Evolutionary conservation across 1,140 invertebrate species (phyloP).

Genomic region (Bombus terrestris): DNA sequence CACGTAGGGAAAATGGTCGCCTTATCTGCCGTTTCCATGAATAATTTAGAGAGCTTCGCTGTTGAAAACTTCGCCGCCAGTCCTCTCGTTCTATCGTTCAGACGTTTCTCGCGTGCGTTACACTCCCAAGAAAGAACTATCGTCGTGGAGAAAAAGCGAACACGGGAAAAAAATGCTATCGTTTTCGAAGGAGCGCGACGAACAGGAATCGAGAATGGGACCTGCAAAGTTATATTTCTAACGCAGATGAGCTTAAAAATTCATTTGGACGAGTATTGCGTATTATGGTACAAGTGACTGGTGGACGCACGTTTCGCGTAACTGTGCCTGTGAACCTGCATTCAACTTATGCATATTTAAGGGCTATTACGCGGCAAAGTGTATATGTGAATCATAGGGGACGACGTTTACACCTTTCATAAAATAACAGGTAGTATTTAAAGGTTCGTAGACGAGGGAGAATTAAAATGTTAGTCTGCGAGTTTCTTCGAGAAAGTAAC

Average conservation of each 20-base stretch:
- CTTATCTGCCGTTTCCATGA: constrained; percentile 71
- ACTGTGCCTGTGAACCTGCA: background rate
- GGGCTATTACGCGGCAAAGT: background rate
- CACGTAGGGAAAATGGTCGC: constrained; percentile 68
- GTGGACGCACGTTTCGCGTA: background rate
- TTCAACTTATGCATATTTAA: constrained; percentile 5
- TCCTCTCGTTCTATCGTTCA: constrained; percentile 15
- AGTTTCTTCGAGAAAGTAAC: background rate
- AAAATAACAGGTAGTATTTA: too few relatives aligned
- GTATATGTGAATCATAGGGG: background rate
- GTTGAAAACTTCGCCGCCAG: constrained; percentile 64
- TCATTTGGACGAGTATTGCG: background rate
- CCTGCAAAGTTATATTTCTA: background rate
- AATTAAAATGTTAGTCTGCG: background rate
- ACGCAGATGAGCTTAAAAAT: background rate
- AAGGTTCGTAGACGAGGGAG: background rate
- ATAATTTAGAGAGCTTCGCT: constrained; percentile 70
- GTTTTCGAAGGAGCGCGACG: background rate
- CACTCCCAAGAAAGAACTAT: background rate
- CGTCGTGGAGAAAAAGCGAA: background rate
- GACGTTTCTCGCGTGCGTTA: background rate
- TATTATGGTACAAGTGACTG: background rate
- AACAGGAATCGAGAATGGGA: background rate
- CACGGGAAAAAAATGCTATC: background rate
- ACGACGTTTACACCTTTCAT: too few relatives aligned